Evolutionary conservation across 2,113 vertebrate genomes (phyloP), one percentile per base, ranked within the genome.

Genomic region (Marmota monax): DNA sequence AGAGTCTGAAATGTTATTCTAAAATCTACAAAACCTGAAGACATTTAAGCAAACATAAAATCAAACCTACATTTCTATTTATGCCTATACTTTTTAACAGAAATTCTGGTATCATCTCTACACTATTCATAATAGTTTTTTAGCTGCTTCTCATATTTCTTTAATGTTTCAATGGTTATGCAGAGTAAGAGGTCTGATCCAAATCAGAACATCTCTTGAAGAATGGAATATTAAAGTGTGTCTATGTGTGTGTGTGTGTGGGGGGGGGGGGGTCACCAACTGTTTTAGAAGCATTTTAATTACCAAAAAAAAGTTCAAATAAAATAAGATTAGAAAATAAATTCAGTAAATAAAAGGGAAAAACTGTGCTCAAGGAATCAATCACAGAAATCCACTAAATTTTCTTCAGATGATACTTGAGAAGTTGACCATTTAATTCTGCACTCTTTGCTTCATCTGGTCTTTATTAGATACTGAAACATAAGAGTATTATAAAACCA

Each of bases 31-130:
- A 34, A 95, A 86, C 6, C 78, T 93, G 56, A 70, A 96, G 27
- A 73, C 48, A 86, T 45, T 65, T 94, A 80, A 84, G 92, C 61
- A 87, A 92, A 85, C 42, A 90, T 76, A 86, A 96, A 97, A 80
- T 4, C 48, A 95, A 74, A 45, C 17, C 22, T 65, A 92, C 2
- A 9, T 63, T 94, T 84, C 83, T 73, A 78, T 61, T 65, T 67
- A 93, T 39, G 10, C 20, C 78, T 80, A 45, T 0, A 83, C 18
- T 85, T 82, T 16, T 65, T 45, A 65, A 79, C 4, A 94, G 72
- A 96, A 90, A 42, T 88, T 11, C 51, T 96, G 20, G 70, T 32
- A 96, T 65, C 65, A 96, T 56, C 45, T 95, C 34, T 32, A 93
- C 13, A 87, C 72, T 84, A 95, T 37, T 90, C 27, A 76, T 2